These are phyloP conservation scores for Octonoba sinensis DNA, from an alignment of 2,888 invertebrate species.

Conservation along the genomic window DNA sequence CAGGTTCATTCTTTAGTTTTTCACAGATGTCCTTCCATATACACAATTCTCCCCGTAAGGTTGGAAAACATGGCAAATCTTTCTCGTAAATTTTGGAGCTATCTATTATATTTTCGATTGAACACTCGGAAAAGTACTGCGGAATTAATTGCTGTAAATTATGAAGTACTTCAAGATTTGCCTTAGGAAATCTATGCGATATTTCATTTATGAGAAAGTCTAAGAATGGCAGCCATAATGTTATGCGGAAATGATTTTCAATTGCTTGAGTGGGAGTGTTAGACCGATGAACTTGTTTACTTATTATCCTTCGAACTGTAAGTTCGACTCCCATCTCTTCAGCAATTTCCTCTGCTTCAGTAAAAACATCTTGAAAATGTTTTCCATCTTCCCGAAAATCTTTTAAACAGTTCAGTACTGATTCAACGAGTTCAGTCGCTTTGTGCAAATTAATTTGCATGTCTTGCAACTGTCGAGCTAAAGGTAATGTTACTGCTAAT, in stretches of 20 bases:
- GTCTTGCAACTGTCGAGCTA: not conserved
- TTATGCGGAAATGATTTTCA: no score
- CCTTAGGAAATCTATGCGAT: no score
- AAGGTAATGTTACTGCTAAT: not conserved
- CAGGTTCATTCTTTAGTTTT: not conserved
- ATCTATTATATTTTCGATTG: not conserved
- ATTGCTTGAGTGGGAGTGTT: no score
- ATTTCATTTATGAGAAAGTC: no score
- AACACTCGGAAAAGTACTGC: not conserved
- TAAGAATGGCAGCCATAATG: no score
- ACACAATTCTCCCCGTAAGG: not conserved
- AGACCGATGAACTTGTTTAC: no score
- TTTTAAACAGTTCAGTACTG: not conserved
- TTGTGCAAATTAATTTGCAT: not conserved
- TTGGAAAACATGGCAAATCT: not conserved
- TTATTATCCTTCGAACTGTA: no score
- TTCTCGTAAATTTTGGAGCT: not conserved
- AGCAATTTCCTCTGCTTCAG: not conserved
- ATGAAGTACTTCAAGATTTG: no score
- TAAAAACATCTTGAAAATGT: not conserved
- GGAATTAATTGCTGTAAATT: no score
- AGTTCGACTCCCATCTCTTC: not conserved
- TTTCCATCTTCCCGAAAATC: not conserved
- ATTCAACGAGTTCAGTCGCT: not conserved
- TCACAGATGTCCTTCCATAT: not conserved